These are phyloP conservation scores for Orussus abietinus DNA, from an alignment of 1,140 invertebrate genomes.

Conservation along the genomic window DNA sequence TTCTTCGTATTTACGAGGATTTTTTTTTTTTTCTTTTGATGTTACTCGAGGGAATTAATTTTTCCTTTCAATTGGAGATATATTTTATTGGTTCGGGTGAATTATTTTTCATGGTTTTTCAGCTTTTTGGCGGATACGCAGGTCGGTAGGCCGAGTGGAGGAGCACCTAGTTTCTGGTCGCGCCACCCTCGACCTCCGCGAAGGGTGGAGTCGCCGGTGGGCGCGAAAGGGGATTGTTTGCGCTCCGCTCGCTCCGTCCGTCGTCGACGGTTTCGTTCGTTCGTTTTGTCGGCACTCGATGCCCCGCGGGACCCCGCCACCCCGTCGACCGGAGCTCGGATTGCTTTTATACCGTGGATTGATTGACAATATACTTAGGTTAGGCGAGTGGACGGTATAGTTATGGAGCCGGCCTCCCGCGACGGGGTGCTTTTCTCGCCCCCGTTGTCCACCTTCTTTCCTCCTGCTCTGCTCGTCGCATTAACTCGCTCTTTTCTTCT, in stretches of 20 bases:
- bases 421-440: conserved; percentile 21
- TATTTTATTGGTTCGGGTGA: too few species aligned
- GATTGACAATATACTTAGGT: conserved; percentile 55
- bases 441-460: conserved; percentile 40
- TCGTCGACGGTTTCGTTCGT: conserved; percentile 12
- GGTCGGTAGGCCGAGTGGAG: too few species aligned
- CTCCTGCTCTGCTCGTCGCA: conserved; percentile 34
- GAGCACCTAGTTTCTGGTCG: too few species aligned
- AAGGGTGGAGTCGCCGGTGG: too few species aligned
- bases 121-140: too few species aligned
- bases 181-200: too few species aligned
- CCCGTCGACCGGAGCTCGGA: conserved; percentile 50
- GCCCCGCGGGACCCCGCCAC: conserved; percentile 46
- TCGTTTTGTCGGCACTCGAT: conserved; percentile 26
- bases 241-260: conserved; percentile 15
- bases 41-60: too few species aligned
- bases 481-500: conserved; percentile 27
- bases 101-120: too few species aligned
- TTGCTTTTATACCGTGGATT: conserved; percentile 54
- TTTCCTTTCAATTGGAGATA: too few species aligned
- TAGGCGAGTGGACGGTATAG: conserved; percentile 41
- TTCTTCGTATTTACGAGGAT: too few species aligned
- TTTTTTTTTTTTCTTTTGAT: too few species aligned
- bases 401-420: conserved; percentile 33
- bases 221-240: conserved; percentile 14